Evolutionary conservation across 2,797 vertebrate species (phyloP).

Genomic region (Leptodactylus fallax): DNA sequence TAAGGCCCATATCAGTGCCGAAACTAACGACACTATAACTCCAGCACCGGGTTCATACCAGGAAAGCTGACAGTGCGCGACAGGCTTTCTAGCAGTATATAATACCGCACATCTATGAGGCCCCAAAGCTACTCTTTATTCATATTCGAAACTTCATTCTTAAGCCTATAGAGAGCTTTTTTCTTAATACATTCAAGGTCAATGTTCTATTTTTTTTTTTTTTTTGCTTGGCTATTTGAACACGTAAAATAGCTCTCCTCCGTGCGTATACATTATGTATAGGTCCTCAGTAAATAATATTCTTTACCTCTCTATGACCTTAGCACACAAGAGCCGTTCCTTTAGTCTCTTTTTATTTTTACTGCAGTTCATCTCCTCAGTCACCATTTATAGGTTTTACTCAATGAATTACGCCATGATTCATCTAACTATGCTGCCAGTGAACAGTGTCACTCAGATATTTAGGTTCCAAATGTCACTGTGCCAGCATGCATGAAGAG

Average conservation of each 20-base stretch:
- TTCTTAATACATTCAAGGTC: background rate
- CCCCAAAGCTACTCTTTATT: too few species aligned
- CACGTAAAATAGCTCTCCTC: background rate
- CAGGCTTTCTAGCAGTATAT: too few species aligned
- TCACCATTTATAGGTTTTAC: slow-evolving; percentile 34
- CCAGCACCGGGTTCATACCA: too few species aligned
- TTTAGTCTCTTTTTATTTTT: slow-evolving; percentile 22
- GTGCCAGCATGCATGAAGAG: slow-evolving; percentile 16
- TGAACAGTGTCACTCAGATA: background rate
- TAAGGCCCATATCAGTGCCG: too few species aligned
- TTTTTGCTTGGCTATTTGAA: too few species aligned
- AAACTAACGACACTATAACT: too few species aligned
- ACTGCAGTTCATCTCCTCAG: background rate
- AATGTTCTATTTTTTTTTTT: background rate
- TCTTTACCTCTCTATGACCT: background rate
- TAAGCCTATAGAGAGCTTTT: too few species aligned
- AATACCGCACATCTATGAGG: too few species aligned
- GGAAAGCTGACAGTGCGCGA: too few species aligned
- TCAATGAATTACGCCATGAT: slow-evolving; percentile 32
- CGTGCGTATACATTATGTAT: background rate
- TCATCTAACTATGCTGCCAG: background rate
- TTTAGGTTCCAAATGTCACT: slow-evolving; percentile 31
- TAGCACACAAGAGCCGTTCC: background rate
- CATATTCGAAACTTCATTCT: background rate
- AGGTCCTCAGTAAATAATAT: background rate